Evolutionary conservation across 2,797 vertebrate genomes (phyloP).

Genomic region (Urosaurus nigricauda): DNA sequence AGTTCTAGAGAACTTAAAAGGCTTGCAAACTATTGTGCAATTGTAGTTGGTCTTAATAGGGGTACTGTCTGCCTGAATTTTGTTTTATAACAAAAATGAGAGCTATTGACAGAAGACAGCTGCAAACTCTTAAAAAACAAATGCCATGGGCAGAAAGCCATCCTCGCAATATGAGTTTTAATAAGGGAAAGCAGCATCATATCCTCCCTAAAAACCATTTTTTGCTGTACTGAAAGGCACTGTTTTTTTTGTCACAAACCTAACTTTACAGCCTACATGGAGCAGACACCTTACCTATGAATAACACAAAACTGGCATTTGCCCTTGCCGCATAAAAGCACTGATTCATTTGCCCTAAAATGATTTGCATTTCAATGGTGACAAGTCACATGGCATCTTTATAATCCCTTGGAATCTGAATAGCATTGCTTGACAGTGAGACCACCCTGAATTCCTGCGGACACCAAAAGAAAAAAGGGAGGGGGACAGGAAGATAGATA

Average conservation of each 20-base stretch:
- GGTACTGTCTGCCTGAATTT: too few species aligned
- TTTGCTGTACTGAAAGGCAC: slow-evolving; percentile 28
- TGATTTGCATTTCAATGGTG: background rate
- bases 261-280: slow-evolving; percentile 27
- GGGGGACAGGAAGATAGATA: too few species aligned
- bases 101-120: background rate
- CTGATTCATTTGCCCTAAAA: slow-evolving; percentile 20
- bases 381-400: background rate
- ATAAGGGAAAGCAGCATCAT: slow-evolving; percentile 4
- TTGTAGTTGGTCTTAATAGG: too few species aligned
- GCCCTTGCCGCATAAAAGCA: slow-evolving; percentile 7
- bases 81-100: background rate
- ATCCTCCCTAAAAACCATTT: slow-evolving; percentile 13
- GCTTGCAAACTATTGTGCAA: too few species aligned
- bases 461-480: background rate
- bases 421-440: background rate
- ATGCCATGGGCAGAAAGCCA: background rate
- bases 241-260: slow-evolving; percentile 33
- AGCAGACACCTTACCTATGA: background rate
- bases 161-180: slow-evolving; percentile 2
- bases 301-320: slow-evolving; percentile 8
- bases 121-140: background rate
- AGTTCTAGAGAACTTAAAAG: too few species aligned
- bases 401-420: background rate
- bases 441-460: slow-evolving; percentile 20